These are phyloP conservation scores for Cheilosia pagana DNA, from an alignment of 2,888 invertebrate species.

Conservation along the genomic window DNA sequence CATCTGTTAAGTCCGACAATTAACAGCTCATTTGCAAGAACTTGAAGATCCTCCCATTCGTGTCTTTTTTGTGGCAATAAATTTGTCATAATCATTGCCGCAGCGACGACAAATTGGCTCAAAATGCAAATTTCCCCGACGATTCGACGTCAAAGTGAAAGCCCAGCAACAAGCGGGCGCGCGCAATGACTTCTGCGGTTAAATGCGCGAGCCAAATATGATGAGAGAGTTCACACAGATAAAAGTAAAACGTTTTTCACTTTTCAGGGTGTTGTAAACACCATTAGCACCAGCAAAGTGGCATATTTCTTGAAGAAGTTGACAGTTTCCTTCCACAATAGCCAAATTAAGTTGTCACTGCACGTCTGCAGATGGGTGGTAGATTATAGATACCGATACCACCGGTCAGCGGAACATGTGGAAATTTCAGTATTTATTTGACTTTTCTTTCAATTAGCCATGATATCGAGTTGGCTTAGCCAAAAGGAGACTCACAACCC, in stretches of 20 bases:
- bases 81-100: slow-evolving; percentile 44
- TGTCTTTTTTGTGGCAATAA: slow-evolving; percentile 27
- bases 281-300: slow-evolving; percentile 7
- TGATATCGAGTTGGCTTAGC: slow-evolving; percentile 29
- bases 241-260: slow-evolving; percentile 14
- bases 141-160: slow-evolving; percentile 43
- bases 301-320: slow-evolving; percentile 28
- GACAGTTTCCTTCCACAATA: slow-evolving; percentile 61
- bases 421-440: slow-evolving; percentile 22
- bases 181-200: slow-evolving; percentile 35
- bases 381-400: not conserved
- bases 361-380: not conserved
- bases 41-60: slow-evolving; percentile 57
- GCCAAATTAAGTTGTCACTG: slow-evolving; percentile 44
- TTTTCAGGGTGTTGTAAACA: not conserved
- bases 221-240: slow-evolving; percentile 39
- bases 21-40: slow-evolving; percentile 60
- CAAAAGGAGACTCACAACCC: slow-evolving; percentile 14
- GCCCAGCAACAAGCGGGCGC: slow-evolving; percentile 28
- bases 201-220: slow-evolving; percentile 47
- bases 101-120: slow-evolving; percentile 50
- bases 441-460: slow-evolving; percentile 49
- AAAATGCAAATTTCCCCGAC: slow-evolving; percentile 59
- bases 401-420: slow-evolving; percentile 10
- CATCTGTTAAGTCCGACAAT: slow-evolving; percentile 47